Conservation (phyloP, 2,113 vertebrate genomes). For the rabbit (Oryctolagus cuniculus) region mOryCun1.1 NC_091439.1:60319001-60319500, state of each 20-base stretch:
- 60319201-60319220: background rate
- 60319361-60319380: background rate
- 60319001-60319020: background rate
- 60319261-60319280: background rate
- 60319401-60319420: background rate
- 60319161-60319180: background rate
- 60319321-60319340: background rate
- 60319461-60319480: background rate
- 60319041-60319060: background rate
- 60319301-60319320: background rate
- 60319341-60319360: background rate
- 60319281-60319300: background rate
- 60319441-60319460: background rate
- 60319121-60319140: slow-evolving; percentile 52
- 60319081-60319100: background rate
- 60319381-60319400: background rate
- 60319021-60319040: background rate
- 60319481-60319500: no score
- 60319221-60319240: background rate
- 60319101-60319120: slow-evolving; percentile 24
- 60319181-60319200: background rate
- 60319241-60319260: slow-evolving; percentile 1
- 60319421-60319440: background rate
- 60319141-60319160: background rate
- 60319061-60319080: background rate